Evolutionary conservation across 2,797 vertebrate genomes (phyloP).

Genomic region (Oreochromis grahami): DNA sequence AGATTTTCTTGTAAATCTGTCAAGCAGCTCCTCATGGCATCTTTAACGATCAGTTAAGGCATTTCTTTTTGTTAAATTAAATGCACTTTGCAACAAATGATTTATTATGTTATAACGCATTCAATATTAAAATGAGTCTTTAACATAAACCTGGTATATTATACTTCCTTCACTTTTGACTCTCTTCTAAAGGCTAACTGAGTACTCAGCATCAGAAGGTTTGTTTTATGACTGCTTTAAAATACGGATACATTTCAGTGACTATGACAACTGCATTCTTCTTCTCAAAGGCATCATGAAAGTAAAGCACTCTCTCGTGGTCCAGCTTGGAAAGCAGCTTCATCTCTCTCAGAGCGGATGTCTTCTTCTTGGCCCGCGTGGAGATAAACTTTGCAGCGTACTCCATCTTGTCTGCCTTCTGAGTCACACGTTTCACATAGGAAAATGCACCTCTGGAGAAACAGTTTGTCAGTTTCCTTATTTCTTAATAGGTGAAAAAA

Average conservation of each 20-base stretch:
- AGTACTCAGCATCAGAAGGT: background rate
- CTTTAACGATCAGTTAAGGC: conserved; percentile 80
- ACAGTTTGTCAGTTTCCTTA: background rate
- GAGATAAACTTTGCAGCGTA: conserved; percentile 95
- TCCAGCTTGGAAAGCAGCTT: conserved; percentile 88
- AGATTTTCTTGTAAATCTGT: conserved; percentile 87
- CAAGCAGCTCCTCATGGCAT: conserved; percentile 92
- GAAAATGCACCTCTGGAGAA: conserved; percentile 89
- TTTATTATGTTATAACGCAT: background rate
- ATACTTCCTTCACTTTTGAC: background rate
- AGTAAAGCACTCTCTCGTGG: conserved; percentile 88
- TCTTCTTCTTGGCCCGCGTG: conserved; percentile 86
- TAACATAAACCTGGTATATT: background rate
- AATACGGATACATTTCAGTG: conserved; percentile 91
- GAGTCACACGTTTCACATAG: conserved; percentile 88
- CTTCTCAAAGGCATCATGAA: conserved; percentile 96
- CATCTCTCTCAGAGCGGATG: conserved; percentile 84
- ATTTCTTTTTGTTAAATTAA: background rate
- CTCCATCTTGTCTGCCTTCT: conserved; percentile 85
- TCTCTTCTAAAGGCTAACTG: background rate
- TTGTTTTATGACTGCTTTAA: background rate
- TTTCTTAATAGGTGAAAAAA: background rate
- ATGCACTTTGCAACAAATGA: background rate
- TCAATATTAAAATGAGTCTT: background rate
- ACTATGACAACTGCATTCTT: conserved; percentile 88